Conservation (phyloP, 1,140 invertebrate species). For the Hylyphantes graminicola region DNA sequence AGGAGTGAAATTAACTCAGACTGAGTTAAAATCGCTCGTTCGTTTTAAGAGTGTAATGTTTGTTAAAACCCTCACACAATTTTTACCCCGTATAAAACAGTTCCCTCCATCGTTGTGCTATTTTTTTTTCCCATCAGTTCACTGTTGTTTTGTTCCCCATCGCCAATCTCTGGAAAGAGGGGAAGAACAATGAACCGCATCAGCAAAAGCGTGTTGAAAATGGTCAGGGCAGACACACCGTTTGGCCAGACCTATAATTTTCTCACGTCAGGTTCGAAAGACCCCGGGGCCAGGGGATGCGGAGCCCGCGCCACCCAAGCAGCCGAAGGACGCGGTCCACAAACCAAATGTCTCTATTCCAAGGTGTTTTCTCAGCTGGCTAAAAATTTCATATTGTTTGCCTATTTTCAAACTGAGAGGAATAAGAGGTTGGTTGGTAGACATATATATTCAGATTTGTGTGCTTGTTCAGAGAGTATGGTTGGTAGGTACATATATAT, state of each 20-base stretch:
- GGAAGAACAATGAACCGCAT: not conserved
- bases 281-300: conserved; percentile 9
- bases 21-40: too few species aligned
- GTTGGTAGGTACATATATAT: too few species aligned
- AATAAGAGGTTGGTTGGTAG: too few species aligned
- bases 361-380: too few species aligned
- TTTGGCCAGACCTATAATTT: conserved; percentile 46
- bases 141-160: conserved; percentile 6
- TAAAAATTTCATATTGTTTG: too few species aligned
- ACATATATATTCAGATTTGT: too few species aligned
- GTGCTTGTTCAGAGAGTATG: too few species aligned
- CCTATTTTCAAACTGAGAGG: too few species aligned
- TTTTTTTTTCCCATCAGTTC: not conserved
- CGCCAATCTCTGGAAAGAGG: not conserved
- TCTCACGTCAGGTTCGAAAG: conserved; percentile 43
- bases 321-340: not conserved
- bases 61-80: too few species aligned
- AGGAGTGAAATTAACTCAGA: too few species aligned
- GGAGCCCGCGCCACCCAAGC: conserved; percentile 31
- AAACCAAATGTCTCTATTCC: not conserved
- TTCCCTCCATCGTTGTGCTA: not conserved
- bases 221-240: conserved; percentile 39
- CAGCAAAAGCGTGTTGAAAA: conserved; percentile 33
- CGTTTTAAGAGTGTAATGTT: too few species aligned
- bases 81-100: too few species aligned